Conservation (phyloP, 2,888 invertebrate genomes). For the Smittia sp. region DNA sequence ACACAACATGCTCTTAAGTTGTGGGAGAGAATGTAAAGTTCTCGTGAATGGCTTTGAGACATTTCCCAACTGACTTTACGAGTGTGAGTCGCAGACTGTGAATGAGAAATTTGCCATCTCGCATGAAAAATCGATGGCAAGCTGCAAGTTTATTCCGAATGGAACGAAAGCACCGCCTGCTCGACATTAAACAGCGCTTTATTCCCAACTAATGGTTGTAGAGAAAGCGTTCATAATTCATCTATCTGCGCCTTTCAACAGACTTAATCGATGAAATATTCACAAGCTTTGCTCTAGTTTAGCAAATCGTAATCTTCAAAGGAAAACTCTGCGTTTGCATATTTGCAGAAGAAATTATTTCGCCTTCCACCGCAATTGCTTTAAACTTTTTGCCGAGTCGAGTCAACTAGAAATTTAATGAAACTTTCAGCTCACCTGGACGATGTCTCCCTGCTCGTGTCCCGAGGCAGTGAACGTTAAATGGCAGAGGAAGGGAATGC, state of each 20-base stretch:
- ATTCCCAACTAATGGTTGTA: neutral
- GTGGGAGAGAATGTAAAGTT: too few relatives aligned
- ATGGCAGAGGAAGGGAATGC: constrained; percentile 84
- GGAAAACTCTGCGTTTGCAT: neutral
- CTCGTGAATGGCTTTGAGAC: too few relatives aligned
- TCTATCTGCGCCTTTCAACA: neutral
- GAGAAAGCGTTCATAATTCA: neutral
- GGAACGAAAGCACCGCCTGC: neutral
- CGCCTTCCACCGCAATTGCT: neutral
- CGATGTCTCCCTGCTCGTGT: constrained; percentile 81
- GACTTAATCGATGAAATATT: neutral
- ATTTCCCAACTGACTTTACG: too few relatives aligned
- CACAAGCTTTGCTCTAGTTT: neutral
- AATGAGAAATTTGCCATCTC: too few relatives aligned
- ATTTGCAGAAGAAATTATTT: neutral
- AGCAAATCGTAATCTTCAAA: too few relatives aligned
- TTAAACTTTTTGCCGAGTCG: too few relatives aligned
- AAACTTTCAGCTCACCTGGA: constrained; percentile 62
- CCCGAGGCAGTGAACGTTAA: constrained; percentile 90
- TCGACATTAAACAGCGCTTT: neutral
- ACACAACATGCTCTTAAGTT: too few relatives aligned
- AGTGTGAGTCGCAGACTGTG: too few relatives aligned
- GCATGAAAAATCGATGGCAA: too few relatives aligned
- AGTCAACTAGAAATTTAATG: too few relatives aligned
- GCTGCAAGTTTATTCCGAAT: too few relatives aligned